Conservation (phyloP, 2,113 vertebrate genomes). For the Peromyscus leucopus region DNA sequence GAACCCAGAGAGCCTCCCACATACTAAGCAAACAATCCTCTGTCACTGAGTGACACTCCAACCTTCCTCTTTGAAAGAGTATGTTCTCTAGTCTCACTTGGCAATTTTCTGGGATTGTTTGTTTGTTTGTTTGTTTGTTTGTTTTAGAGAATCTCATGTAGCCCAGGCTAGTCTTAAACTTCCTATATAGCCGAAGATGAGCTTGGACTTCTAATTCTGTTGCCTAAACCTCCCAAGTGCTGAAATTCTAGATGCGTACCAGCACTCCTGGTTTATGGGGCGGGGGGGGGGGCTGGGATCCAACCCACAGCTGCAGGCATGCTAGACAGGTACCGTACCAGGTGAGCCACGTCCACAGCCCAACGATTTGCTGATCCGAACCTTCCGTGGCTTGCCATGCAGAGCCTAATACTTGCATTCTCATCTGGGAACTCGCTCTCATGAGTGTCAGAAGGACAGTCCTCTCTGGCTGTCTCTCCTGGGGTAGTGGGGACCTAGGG, state of each 20-base stretch:
- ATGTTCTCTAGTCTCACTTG: background rate
- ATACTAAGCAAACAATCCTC: background rate
- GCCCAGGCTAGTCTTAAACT: background rate
- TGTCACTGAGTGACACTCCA: background rate
- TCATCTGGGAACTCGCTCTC: background rate
- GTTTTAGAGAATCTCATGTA: background rate
- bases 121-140: background rate
- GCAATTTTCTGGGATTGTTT: background rate
- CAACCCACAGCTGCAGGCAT: background rate
- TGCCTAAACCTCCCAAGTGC: background rate
- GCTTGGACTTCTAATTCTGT: background rate
- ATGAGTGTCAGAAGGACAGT: too few relatives aligned
- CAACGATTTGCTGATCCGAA: background rate
- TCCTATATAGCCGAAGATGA: background rate
- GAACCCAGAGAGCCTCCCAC: background rate
- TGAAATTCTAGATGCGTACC: too few relatives aligned
- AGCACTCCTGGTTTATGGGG: background rate
- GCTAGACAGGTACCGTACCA: background rate
- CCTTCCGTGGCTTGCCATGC: fast-evolving
- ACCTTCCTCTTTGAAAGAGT: background rate
- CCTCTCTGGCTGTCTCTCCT: background rate
- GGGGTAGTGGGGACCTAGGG: fast-evolving
- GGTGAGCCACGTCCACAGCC: background rate
- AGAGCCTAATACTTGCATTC: background rate
- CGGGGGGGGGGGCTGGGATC: too few relatives aligned